Evolutionary conservation across 2,797 vertebrate genomes (phyloP).

Genomic region (Nyctibius grandis): DNA sequence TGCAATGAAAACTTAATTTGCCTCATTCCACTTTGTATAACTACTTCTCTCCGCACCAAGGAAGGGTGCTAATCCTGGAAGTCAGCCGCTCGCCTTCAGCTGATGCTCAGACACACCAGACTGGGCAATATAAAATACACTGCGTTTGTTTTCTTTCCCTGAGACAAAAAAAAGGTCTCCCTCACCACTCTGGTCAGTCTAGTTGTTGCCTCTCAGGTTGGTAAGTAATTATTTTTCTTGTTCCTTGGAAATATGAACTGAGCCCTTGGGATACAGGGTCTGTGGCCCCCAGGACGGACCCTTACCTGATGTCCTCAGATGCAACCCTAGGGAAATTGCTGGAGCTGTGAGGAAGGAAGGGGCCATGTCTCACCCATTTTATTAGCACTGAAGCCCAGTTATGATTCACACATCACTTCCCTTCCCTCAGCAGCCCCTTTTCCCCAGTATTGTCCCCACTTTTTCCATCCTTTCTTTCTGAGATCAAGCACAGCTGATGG

Average conservation of each 20-base stretch:
- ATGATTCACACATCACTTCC: not conserved
- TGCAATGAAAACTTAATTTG: not conserved
- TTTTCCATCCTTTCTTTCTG: not conserved
- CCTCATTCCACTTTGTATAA: not conserved
- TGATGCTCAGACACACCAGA: not conserved
- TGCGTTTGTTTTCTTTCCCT: not conserved
- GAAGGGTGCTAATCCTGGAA: not conserved
- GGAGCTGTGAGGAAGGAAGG: not conserved
- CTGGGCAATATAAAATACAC: not conserved
- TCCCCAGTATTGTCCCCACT: not conserved
- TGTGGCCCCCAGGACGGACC: not conserved
- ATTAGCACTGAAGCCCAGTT: not conserved
- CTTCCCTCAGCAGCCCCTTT: not conserved
- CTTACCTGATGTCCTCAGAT: not conserved
- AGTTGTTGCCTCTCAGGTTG: not conserved
- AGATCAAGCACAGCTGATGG: not conserved
- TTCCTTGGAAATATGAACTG: not conserved
- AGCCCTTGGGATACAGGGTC: not conserved
- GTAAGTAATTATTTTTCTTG: not conserved
- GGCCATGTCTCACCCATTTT: not conserved
- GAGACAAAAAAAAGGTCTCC: not conserved
- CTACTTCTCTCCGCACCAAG: not conserved
- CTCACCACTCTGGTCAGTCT: not conserved
- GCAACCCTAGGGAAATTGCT: not conserved
- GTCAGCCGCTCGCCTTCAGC: fast-evolving